Evolutionary conservation across 2,113 vertebrate genomes (phyloP).

Genomic region (Porphyrio hochstetteri): DNA sequence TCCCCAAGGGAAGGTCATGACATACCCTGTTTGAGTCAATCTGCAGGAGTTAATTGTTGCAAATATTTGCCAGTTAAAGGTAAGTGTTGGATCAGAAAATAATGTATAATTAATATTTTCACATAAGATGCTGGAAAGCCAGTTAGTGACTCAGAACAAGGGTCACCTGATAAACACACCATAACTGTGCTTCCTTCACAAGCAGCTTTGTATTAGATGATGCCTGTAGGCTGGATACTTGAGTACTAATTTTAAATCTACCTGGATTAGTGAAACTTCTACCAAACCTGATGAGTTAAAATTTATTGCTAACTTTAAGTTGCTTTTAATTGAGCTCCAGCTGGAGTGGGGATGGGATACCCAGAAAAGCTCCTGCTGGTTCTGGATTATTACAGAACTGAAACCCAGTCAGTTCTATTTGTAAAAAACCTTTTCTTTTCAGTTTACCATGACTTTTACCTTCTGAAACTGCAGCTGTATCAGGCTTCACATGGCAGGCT

Average conservation of each 20-base stretch:
- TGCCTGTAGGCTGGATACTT: neutral
- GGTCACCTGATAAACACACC: neutral
- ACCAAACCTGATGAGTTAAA: neutral
- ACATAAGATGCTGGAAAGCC: neutral
- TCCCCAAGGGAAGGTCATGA: neutral
- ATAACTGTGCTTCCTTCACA: neutral
- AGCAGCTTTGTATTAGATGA: neutral
- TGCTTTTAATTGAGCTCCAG: neutral
- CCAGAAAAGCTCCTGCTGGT: neutral
- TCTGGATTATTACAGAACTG: neutral
- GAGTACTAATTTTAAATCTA: neutral
- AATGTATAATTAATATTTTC: neutral
- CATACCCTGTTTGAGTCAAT: neutral
- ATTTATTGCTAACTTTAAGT: neutral
- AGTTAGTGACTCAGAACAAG: neutral
- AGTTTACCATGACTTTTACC: neutral
- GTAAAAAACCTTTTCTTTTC: neutral
- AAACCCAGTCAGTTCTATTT: neutral
- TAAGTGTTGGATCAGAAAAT: neutral
- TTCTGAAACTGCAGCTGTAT: neutral
- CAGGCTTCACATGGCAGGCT: neutral
- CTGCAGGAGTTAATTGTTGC: neutral
- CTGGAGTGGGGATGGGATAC: neutral
- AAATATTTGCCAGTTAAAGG: constrained; percentile 1
- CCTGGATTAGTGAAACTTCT: neutral